These are phyloP conservation scores for Taurulus bubalis DNA, from an alignment of 2,113 vertebrate species.

Conservation along the genomic window DNA sequence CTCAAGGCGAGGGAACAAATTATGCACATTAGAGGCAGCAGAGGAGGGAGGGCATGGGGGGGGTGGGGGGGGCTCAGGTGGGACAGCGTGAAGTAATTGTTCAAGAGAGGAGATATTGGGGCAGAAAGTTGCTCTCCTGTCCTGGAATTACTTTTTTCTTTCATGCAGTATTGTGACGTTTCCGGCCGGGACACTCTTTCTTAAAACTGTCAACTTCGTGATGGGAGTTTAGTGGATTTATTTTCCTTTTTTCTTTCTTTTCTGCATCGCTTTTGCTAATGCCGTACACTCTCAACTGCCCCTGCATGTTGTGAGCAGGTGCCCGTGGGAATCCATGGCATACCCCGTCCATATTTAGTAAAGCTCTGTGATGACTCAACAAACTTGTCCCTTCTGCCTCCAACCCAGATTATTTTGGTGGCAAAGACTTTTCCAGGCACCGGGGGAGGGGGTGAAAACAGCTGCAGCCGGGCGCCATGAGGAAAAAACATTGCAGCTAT, in stretches of 20 bases:
- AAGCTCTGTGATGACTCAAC: constrained; percentile 56
- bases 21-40: constrained; percentile 8
- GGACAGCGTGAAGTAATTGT: not conserved
- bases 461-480: constrained; percentile 76
- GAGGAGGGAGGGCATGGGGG: not conserved
- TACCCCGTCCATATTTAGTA: constrained; percentile 77
- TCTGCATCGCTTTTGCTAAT: not conserved
- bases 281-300: not conserved
- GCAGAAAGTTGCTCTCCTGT: not conserved
- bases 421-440: constrained; percentile 65
- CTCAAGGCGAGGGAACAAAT: constrained; percentile 30
- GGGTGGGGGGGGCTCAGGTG: not conserved
- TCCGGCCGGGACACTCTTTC: not conserved
- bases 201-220: not conserved
- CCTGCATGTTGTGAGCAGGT: constrained; percentile 39
- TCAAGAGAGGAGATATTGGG: not conserved
- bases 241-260: too few relatives aligned
- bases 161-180: not conserved
- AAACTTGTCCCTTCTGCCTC: constrained; percentile 34
- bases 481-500: constrained; percentile 71
- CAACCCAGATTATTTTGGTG: constrained; percentile 78
- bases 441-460: constrained; percentile 53
- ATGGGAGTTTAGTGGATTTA: not conserved
- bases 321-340: constrained; percentile 28
- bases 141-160: not conserved